Percentiles rank a stretch among this genome's conserved stretches.
Conservation (phyloP, 2,888 invertebrate genomes). For the Glaucopsyche alexis region DNA sequence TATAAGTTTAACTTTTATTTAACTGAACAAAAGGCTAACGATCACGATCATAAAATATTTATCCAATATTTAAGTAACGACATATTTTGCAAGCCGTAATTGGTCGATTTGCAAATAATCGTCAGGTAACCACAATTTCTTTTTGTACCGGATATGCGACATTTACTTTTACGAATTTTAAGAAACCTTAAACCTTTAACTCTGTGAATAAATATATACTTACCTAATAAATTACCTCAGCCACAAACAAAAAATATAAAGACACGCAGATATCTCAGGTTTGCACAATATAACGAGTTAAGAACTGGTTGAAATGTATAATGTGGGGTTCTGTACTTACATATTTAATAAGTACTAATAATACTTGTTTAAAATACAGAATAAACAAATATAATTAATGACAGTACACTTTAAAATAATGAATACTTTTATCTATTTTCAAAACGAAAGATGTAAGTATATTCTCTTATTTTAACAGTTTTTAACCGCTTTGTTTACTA, state of each 20-base stretch:
- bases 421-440: too few species aligned
- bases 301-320: background rate
- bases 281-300: conserved; percentile 1
- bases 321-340: background rate
- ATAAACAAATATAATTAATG: too few species aligned
- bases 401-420: too few species aligned
- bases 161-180: background rate
- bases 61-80: background rate
- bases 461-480: too few species aligned
- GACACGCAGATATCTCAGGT: background rate
- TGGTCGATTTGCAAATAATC: background rate
- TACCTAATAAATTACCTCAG: background rate
- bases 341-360: background rate
- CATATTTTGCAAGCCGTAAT: background rate
- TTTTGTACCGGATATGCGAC: conserved; percentile 4
- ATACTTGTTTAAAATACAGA: too few species aligned
- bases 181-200: background rate
- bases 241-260: background rate
- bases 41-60: background rate
- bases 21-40: background rate
- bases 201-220: too few species aligned
- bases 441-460: too few species aligned
- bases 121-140: background rate
- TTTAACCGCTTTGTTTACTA: too few species aligned
- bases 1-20: too few species aligned